These are phyloP conservation scores for Melanotaenia boesemani DNA, from an alignment of 2,797 vertebrate genomes.

Conservation along the genomic window DNA sequence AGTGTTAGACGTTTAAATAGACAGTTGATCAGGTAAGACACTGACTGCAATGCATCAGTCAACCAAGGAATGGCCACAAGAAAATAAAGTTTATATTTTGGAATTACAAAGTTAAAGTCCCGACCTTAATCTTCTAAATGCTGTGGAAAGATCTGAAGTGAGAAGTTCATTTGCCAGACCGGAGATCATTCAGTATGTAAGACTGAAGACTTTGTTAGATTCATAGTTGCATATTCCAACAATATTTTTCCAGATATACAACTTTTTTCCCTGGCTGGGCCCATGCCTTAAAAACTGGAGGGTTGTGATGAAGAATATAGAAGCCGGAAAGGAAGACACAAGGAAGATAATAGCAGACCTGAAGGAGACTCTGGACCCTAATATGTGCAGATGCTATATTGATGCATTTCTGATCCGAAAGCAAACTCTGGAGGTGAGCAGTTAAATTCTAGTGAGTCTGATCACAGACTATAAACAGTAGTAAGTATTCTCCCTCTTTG, in stretches of 20 bases:
- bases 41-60: no score
- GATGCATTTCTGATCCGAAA: conserved; percentile 58
- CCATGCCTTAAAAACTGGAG: conserved; percentile 52
- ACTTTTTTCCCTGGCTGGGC: conserved; percentile 46
- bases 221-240: background rate
- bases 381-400: conserved; percentile 54
- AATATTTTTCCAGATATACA: conserved; percentile 45
- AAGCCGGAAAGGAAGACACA: fast-evolving
- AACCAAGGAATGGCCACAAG: no score
- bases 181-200: no score
- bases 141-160: no score
- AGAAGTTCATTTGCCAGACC: no score
- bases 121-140: no score
- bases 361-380: conserved; percentile 54
- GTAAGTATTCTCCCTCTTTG: background rate
- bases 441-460: background rate
- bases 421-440: conserved; percentile 48
- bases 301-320: conserved; percentile 17
- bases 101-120: no score
- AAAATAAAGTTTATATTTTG: no score
- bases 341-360: conserved; percentile 23
- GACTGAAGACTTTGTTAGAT: background rate
- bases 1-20: no score
- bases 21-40: no score
- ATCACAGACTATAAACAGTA: background rate